These are phyloP conservation scores for Remorina albescens DNA, from an alignment of 2,797 vertebrate genomes.

Conservation along the genomic window DNA sequence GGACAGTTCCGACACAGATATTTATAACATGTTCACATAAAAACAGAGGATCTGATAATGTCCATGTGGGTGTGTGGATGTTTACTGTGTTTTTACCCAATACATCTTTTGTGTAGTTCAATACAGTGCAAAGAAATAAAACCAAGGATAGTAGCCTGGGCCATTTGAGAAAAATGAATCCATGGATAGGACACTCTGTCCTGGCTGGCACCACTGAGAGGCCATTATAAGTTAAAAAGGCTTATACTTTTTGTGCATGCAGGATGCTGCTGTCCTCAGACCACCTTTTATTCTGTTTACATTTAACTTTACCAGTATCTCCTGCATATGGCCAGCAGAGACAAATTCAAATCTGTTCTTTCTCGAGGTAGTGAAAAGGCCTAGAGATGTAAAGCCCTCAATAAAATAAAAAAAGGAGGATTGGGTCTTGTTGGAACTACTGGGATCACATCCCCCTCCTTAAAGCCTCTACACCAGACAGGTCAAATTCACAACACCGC, in stretches of 20 bases:
- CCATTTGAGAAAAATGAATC: constrained; percentile 69
- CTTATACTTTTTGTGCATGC: constrained; percentile 55
- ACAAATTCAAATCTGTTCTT: constrained; percentile 28
- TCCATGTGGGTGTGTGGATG: constrained; percentile 48
- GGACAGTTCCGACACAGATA: constrained; percentile 56
- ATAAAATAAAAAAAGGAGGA: constrained; percentile 29
- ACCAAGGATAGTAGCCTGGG: constrained; percentile 52
- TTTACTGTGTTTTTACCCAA: constrained; percentile 61
- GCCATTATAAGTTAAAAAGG: constrained; percentile 66
- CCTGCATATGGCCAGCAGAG: constrained; percentile 7
- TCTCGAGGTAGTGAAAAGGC: constrained; percentile 43
- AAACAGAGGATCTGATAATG: constrained; percentile 57
- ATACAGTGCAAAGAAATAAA: constrained; percentile 54
- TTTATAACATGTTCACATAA: constrained; percentile 61
- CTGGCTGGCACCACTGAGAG: constrained; percentile 60
- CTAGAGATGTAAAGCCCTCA: constrained; percentile 49
- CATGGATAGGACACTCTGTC: constrained; percentile 59
- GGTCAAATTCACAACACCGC: constrained; percentile 32
- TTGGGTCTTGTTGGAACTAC: constrained; percentile 45
- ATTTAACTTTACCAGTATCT: constrained; percentile 45
- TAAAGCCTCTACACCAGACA: constrained; percentile 21
- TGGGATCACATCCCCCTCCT: constrained; percentile 46
- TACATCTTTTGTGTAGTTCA: constrained; percentile 63
- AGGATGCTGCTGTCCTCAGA: constrained; percentile 55
- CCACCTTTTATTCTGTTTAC: constrained; percentile 57